These are phyloP conservation scores for Andrena cerasifolii DNA, from an alignment of 1,140 invertebrate genomes.

Conservation along the genomic window DNA sequence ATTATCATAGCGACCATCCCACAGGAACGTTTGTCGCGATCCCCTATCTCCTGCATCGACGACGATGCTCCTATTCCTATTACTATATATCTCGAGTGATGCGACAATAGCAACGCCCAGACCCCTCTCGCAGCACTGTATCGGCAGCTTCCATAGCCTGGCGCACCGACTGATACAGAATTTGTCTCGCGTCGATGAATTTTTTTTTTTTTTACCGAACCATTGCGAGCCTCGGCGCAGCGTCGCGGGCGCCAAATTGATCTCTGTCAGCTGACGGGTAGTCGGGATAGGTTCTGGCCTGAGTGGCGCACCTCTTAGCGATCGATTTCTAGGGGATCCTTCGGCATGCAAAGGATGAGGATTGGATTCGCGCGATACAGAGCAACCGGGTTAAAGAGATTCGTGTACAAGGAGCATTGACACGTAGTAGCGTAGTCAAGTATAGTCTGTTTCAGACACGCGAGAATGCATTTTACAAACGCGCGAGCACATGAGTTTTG, in stretches of 20 bases:
- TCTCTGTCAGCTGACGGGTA: too few relatives aligned
- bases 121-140: slow-evolving; percentile 14
- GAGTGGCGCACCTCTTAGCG: background rate
- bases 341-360: background rate
- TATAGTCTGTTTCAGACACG: too few relatives aligned
- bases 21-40: background rate
- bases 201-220: slow-evolving; percentile 16
- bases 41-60: background rate
- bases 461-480: background rate
- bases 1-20: background rate
- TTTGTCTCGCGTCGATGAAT: background rate
- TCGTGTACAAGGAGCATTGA: background rate
- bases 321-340: slow-evolving; percentile 27
- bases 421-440: background rate
- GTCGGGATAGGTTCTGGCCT: background rate
- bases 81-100: background rate
- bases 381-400: background rate
- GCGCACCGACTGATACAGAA: slow-evolving; percentile 27
- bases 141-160: slow-evolving; percentile 6
- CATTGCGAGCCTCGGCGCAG: background rate
- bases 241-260: background rate
- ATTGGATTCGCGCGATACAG: background rate
- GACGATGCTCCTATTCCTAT: slow-evolving; percentile 19
- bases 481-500: background rate
- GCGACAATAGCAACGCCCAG: slow-evolving; percentile 24